phyloP scores from a whole-genome alignment of 2,888 invertebrate species.

The Empis livida region DNA sequence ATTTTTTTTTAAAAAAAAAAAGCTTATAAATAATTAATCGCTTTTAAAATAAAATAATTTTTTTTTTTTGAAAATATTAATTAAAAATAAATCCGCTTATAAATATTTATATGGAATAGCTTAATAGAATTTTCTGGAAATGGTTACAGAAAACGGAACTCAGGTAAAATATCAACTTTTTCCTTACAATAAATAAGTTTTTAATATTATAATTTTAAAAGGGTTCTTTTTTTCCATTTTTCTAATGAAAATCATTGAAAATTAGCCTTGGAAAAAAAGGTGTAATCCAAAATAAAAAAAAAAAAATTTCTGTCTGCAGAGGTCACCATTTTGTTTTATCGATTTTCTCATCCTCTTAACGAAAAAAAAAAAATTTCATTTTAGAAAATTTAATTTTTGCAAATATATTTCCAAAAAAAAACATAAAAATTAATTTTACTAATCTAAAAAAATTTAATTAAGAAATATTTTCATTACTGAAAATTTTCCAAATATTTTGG shows the following conservation, averaged over 20 bases:
- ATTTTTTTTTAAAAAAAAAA: too few species aligned
- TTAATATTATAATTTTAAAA: background rate
- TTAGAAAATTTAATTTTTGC: too few species aligned
- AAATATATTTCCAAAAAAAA: too few species aligned
- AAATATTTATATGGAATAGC: slow-evolving; percentile 5
- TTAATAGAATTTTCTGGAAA: slow-evolving; percentile 15
- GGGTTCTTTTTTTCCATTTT: background rate
- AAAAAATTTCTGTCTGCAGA: background rate
- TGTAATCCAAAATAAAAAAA: background rate
- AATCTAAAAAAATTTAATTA: too few species aligned
- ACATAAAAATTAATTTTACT: too few species aligned
- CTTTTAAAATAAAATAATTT: too few species aligned
- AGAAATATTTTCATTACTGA: too few species aligned
- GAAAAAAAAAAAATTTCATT: too few species aligned
- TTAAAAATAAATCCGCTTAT: background rate
- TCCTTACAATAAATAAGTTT: background rate
- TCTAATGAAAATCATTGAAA: background rate
- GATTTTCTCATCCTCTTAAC: slow-evolving; percentile 23
- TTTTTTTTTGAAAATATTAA: background rate
- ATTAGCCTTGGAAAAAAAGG: background rate
- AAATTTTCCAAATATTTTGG: too few species aligned
- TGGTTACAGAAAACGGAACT: slow-evolving; percentile 37
- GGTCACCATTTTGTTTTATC: slow-evolving; percentile 32
- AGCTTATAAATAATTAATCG: too few species aligned
- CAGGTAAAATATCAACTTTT: slow-evolving; percentile 24